Evolutionary conservation across 1,140 invertebrate genomes (phyloP).

Genomic region (Thaumetopoea pityocampa): DNA sequence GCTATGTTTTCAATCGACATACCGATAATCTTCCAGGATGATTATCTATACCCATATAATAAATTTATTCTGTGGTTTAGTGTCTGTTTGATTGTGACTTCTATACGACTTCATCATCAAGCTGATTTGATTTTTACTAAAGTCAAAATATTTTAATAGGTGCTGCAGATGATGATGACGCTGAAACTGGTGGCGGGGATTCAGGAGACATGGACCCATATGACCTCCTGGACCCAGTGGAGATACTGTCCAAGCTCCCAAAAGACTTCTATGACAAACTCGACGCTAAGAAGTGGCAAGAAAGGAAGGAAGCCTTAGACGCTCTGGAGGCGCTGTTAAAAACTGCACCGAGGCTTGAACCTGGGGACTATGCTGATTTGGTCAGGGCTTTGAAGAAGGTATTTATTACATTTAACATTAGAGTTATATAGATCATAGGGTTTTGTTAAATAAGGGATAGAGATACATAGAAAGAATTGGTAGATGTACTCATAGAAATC

Average conservation of each 20-base stretch:
- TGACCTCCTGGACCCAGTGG: conserved; percentile 93
- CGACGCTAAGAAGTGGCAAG: conserved; percentile 98
- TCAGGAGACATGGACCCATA: conserved; percentile 90
- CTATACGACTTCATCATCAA: no score
- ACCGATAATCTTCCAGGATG: no score
- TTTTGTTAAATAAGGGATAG: no score
- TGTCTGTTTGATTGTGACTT: no score
- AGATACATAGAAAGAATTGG: no score
- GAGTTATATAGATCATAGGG: neutral
- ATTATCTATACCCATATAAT: no score
- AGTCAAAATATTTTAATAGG: conserved; percentile 23
- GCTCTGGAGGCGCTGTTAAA: conserved; percentile 86
- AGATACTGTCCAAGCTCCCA: conserved; percentile 93
- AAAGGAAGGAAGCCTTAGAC: conserved; percentile 94
- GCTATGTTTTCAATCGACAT: no score
- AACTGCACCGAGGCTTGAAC: conserved; percentile 89
- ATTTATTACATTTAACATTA: neutral
- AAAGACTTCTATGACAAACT: conserved; percentile 97
- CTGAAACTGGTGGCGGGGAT: conserved; percentile 77
- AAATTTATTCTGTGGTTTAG: no score
- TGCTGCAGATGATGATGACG: conserved; percentile 74
- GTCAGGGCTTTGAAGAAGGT: conserved; percentile 94
- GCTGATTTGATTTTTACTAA: no score
- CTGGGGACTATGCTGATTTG: conserved; percentile 94
- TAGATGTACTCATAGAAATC: no score